These are phyloP conservation scores for Mus pahari DNA, from an alignment of 2,113 vertebrate species.

Conservation along the genomic window DNA sequence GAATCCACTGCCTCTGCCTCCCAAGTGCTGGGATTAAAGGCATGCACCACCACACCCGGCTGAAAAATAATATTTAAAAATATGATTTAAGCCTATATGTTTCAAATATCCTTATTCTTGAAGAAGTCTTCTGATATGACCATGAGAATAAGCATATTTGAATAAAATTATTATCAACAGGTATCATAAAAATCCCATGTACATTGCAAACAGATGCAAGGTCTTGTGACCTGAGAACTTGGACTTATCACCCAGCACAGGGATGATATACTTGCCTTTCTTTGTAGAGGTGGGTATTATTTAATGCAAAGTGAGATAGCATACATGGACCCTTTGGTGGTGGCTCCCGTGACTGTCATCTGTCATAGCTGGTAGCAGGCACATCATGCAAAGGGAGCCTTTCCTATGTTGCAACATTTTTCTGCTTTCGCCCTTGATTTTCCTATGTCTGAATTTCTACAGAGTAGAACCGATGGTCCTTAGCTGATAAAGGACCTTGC, in stretches of 20 bases:
- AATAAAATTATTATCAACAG: constrained; percentile 11
- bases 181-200: background rate
- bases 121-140: background rate
- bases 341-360: background rate
- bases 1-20: too few relatives aligned
- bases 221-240: background rate
- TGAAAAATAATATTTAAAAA: constrained; percentile 40
- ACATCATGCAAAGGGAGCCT: background rate
- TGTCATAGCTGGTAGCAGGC: background rate
- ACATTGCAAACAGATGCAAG: background rate
- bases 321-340: background rate
- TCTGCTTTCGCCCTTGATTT: background rate
- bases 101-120: background rate
- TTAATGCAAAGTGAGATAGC: background rate
- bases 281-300: background rate
- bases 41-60: too few relatives aligned
- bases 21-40: too few relatives aligned
- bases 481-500: background rate
- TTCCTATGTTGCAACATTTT: background rate
- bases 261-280: background rate
- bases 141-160: background rate
- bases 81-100: background rate
- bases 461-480: background rate
- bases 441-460: background rate
- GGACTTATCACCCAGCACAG: background rate